Conservation (phyloP, 1,140 invertebrate species). For the Latrodectus geometricus region DNA sequence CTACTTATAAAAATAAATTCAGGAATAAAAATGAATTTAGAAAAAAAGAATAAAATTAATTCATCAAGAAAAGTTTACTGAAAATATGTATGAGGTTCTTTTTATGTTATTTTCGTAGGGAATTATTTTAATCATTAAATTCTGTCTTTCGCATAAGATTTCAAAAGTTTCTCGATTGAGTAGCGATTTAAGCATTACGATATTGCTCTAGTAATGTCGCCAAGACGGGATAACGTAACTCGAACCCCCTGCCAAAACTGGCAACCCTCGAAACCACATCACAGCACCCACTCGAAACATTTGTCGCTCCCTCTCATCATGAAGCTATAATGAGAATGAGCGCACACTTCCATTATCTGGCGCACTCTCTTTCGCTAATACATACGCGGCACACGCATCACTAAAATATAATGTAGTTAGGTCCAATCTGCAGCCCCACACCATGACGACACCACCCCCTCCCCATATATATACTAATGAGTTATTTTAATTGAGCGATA, state of each 20-base stretch:
- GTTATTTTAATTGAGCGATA: constrained; percentile 62
- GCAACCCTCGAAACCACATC: constrained; percentile 5
- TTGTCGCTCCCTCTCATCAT: constrained; percentile 16
- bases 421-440: constrained; percentile 3
- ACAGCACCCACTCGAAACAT: neutral
- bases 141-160: too few relatives aligned
- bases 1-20: too few relatives aligned
- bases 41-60: too few relatives aligned
- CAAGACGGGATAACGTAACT: constrained; percentile 11
- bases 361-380: constrained; percentile 11
- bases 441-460: neutral
- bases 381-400: constrained; percentile 30
- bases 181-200: too few relatives aligned
- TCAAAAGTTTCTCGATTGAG: too few relatives aligned
- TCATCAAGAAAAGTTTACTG: too few relatives aligned
- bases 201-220: neutral
- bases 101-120: too few relatives aligned
- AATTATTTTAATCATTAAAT: neutral
- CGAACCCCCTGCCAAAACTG: neutral
- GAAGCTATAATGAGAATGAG: constrained; percentile 24
- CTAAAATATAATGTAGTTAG: constrained; percentile 61
- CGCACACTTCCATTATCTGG: constrained; percentile 18
- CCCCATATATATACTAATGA: constrained; percentile 60
- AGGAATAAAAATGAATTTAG: too few relatives aligned
- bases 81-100: too few relatives aligned